Evolutionary conservation across 2,113 vertebrate genomes (phyloP), one percentile per base, ranked within the genome.

Genomic region (Cryptotis parvus): DNA sequence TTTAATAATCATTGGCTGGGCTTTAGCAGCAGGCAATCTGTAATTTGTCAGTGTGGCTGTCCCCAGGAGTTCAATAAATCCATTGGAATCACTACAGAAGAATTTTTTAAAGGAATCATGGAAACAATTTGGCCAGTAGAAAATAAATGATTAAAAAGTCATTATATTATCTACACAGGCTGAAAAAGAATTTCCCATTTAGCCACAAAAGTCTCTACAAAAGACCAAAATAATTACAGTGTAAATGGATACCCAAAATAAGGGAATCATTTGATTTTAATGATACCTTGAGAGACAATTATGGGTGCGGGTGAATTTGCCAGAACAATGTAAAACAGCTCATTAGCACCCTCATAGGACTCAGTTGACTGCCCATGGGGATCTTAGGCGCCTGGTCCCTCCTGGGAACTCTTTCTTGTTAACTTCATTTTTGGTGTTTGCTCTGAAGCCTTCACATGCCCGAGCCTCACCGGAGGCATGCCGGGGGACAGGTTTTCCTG

Each of bases 41-140:
- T 76, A 94, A 78, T 90, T 95, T 86, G 61, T 95, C 92, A 85
- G 49, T 26, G 43, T 70, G 78, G 58, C 87, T 94, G 80, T 94
- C 93, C 91, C 94, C 95, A 93, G 91, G 78, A 91, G 94, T 95
- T 96, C 92, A 92, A 93, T 96, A 96, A 96, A 93, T 78, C 85
- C 94, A 76, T 3, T 95, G 95, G 95, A 95, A 85, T 96, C 87
- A 92, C 90, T 89, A 87, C 89, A 94, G 94, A 95, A 92, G 84
- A 96, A 94, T 69, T 79, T 92, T n/a, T 86, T 86, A 93, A 58
- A 43, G 78, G 87, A 86, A 93, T 94, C 39, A 91, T 96, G 86
- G 93, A 96, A 97, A 95, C 49, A 96, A 94, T 96, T 95, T 95
- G 84, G 76, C 88, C 24, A 8, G 82, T 95, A 31, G 37, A 95